These are phyloP conservation scores for Dinomys branickii DNA, from an alignment of 2,113 vertebrate species.

Conservation along the genomic window DNA sequence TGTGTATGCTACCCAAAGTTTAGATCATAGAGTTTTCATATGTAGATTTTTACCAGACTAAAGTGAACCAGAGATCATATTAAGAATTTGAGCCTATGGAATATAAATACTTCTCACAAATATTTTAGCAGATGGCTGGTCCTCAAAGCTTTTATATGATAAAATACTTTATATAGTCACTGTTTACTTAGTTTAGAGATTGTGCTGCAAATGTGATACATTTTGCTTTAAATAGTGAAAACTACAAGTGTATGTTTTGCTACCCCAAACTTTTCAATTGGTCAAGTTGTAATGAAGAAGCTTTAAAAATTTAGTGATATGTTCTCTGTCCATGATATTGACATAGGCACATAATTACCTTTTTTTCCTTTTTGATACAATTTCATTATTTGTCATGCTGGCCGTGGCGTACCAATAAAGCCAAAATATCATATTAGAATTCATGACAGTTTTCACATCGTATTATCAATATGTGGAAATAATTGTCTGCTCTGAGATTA, in stretches of 20 bases:
- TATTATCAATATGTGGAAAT: conserved; percentile 99
- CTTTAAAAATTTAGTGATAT: conserved; percentile 83
- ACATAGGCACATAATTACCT: conserved; percentile 96
- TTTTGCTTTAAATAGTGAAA: conserved; percentile 59
- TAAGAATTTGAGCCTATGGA: conserved; percentile 59
- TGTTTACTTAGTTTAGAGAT: conserved; percentile 52
- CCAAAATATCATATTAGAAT: conserved; percentile 99
- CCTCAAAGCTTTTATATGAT: conserved; percentile 68
- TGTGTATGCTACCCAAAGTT: conserved; percentile 10
- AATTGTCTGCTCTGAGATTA: conserved; percentile 99
- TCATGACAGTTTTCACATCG: conserved; percentile 99
- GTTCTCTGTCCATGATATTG: conserved; percentile 87
- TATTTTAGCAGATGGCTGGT: conserved; percentile 72
- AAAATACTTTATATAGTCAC: conserved; percentile 19
- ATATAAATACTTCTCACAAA: conserved; percentile 57
- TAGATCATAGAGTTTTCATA: conserved; percentile 56
- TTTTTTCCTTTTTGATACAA: conserved; percentile 93
- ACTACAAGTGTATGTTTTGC: conserved; percentile 45
- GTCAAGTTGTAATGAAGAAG: conserved; percentile 62
- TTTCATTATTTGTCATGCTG: conserved; percentile 99
- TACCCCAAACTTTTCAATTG: conserved; percentile 65
- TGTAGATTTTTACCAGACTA: conserved; percentile 59
- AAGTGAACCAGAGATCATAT: conserved; percentile 41
- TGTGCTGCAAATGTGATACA: not conserved
- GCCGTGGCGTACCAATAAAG: conserved; percentile 98